Conservation (phyloP, 2,888 invertebrate genomes). For the Anorthoa munda region DNA sequence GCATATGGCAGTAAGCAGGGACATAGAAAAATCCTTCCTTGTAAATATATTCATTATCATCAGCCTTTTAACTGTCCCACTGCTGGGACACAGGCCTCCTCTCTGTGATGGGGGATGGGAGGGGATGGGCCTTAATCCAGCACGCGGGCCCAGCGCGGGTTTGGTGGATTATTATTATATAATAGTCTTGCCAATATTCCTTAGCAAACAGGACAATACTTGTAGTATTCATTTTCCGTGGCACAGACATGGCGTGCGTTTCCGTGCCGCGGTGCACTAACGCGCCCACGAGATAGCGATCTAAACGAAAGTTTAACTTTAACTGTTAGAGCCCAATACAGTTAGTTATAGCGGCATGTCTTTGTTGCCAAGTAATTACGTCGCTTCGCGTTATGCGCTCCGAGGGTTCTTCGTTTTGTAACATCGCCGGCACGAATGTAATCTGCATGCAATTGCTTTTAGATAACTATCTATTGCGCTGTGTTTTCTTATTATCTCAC, state of each 20-base stretch:
- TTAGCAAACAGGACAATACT: conserved; percentile 9
- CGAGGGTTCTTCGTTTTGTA: conserved; percentile 44
- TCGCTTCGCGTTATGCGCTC: conserved; percentile 51
- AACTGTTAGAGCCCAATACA: conserved; percentile 49
- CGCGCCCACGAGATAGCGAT: conserved; percentile 58
- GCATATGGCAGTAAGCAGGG: no score
- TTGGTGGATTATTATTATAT: no score
- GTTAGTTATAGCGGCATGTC: conserved; percentile 56
- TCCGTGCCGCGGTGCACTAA: conserved; percentile 60
- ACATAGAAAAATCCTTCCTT: no score
- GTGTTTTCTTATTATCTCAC: conserved; percentile 49
- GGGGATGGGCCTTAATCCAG: no score
- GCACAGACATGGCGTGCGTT: conserved; percentile 14
- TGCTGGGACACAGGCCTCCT: no score
- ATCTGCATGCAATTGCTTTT: conserved; percentile 58
- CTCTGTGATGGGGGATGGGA: no score
- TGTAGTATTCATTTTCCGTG: neutral
- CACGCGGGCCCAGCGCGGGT: no score
- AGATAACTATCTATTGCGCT: conserved; percentile 45
- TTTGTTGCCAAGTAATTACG: conserved; percentile 64
- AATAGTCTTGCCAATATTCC: neutral
- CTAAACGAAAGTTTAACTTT: conserved; percentile 66
- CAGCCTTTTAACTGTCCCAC: no score
- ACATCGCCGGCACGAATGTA: conserved; percentile 54
- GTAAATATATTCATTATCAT: no score